Evolutionary conservation across 2,113 vertebrate species (phyloP), one percentile per base, ranked within the genome.

Genomic region (Coptodon bakossiorum): DNA sequence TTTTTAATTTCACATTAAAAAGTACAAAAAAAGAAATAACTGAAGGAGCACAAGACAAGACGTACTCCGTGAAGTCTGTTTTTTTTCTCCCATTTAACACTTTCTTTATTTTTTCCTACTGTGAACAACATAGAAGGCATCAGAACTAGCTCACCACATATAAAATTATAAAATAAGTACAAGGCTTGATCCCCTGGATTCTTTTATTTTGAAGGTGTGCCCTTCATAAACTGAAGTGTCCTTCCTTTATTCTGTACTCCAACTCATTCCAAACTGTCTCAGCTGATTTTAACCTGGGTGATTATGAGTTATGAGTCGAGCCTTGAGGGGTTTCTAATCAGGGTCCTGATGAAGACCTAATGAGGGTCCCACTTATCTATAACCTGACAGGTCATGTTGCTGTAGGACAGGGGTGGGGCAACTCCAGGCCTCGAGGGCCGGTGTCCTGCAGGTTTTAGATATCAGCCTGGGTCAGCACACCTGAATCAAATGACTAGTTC

Each of bases 391-490:
- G 38, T 14, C 22, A 0, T 27, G 38, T 43, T 22, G 38, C 1
- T 73, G 38, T 16, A 27, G n/a, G 66, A 43, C 6, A 66, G 61
- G 61, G 61, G 61, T 66, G 61, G 31, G 10, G 61, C 9, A 66
- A 38, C 61, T 66, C 31, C 61, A 66, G 10, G 31, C 61, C 61
- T 66, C 4, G 0, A n/a, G 10, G 4, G 61, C 31, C 6, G 1
- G 17, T 66, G 17, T 66, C 17, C 31, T 66, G 61, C 61, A 66
- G 61, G 10, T 66, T 36, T 66, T n/a, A 66, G 61, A 66, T 12
- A 0, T 36, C 61, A 36, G 1, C 10, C 10, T 36, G 0, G 61
- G 61, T 36, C 61, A 36, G 0, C 31, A 63, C 17, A 66, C 0
- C 17, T 66, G 31, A 66, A 66, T 36, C 61, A 66, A 2, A 0